These are phyloP conservation scores for Sebastes nivosus DNA, from an alignment of 2,797 vertebrate genomes.

Conservation along the genomic window DNA sequence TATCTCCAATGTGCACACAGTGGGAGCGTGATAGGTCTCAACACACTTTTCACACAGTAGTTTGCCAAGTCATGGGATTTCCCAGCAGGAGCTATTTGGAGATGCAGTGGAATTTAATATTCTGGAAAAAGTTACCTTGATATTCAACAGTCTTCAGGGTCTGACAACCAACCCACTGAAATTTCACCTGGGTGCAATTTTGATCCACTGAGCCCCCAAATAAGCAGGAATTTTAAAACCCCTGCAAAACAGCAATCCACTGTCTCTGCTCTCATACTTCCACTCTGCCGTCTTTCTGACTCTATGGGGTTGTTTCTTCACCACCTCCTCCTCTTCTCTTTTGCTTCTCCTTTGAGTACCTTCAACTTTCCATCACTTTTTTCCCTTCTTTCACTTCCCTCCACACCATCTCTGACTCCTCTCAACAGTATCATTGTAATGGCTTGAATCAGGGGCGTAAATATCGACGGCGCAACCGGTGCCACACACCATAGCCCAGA, in stretches of 20 bases:
- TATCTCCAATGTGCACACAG: not conserved
- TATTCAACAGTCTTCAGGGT: not conserved
- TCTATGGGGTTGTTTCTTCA: not conserved
- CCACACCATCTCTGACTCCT: not conserved
- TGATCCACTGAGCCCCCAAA: not conserved
- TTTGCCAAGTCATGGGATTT: not conserved
- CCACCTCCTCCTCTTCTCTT: not conserved
- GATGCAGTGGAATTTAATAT: conserved; percentile 13
- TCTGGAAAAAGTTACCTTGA: not conserved
- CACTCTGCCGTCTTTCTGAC: not conserved
- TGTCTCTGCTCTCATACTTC: not conserved
- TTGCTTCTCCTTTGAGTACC: not conserved
- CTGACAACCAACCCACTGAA: not conserved
- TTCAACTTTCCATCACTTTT: not conserved
- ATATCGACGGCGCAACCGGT: no score
- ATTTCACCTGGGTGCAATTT: conserved; percentile 1
- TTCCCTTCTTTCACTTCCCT: not conserved
- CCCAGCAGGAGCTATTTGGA: conserved; percentile 6
- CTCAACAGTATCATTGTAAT: not conserved
- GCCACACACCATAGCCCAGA: no score
- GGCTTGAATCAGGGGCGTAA: not conserved
- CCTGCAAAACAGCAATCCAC: not conserved
- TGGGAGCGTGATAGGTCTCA: not conserved
- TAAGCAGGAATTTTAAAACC: not conserved
- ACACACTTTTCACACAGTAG: not conserved